Conservation (phyloP, 2,888 invertebrate species). For the Nomada ruficornis region DNA sequence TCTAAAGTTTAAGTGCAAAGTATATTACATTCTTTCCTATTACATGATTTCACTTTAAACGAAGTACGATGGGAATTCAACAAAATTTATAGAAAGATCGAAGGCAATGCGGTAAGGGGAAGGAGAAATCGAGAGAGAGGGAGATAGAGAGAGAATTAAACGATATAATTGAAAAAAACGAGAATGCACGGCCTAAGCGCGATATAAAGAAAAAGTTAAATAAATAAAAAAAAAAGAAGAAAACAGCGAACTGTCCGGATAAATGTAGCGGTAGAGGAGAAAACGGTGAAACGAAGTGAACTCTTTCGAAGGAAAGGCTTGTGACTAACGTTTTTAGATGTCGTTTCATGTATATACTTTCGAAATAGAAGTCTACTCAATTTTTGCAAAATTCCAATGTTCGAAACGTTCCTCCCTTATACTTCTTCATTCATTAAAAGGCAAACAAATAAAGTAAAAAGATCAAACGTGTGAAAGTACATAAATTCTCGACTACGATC, state of each 20-base stretch:
- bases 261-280: neutral
- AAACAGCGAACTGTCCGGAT: constrained; percentile 23
- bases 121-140: neutral
- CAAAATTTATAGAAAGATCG: neutral
- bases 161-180: constrained; percentile 23
- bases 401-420: neutral
- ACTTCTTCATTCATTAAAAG: neutral
- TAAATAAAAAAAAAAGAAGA: too few relatives aligned
- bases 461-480: neutral
- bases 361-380: neutral
- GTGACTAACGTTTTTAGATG: neutral
- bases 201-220: constrained; percentile 12
- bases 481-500: neutral
- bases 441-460: too few relatives aligned
- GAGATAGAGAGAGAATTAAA: neutral
- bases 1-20: neutral
- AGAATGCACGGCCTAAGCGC: constrained; percentile 74
- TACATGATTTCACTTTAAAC: neutral
- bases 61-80: constrained; percentile 46
- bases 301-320: constrained; percentile 33
- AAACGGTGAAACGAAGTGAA: constrained; percentile 8
- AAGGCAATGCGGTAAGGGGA: neutral
- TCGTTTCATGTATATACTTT: too few relatives aligned
- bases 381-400: neutral
- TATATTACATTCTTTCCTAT: constrained; percentile 2